Evolutionary conservation across 35 echinoderm and acorn worm species (phyloP), one percentile per base, ranked within the genome.

Genomic region (Apostichopus californicus): DNA sequence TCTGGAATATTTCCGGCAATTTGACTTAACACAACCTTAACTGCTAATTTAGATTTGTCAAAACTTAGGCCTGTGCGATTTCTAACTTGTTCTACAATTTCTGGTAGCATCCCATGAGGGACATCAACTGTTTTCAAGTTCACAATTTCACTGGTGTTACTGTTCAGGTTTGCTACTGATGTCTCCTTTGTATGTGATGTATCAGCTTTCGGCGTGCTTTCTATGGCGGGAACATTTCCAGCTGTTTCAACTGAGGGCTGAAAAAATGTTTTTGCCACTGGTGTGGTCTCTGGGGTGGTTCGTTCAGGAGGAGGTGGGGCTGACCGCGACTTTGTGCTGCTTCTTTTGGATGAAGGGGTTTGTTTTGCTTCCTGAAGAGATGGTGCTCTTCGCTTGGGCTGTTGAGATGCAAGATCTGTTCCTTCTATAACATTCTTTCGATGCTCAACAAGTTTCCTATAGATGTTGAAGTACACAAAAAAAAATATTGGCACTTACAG

Each of bases 401-500:
- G 94, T 73, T 18, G 26, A 73, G 59, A 18, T 54, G 80, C 57
- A 52, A 84, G 52, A 55, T 73, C 79, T 5, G 21, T 77, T 57
- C 78, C 90, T 18, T 92, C 54, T 52, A 99, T 17, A 55, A 95
- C 92, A 13, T 73, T 82, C 34, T 93, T 79, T 54, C 97, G 87
- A 78, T 99, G 97, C 87, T 99, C 93, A 20, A 99, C 55, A n/a
- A 99, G 93, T 78, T 99, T 99, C 46, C 97, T 99, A 53, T 21
- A 80, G 28, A 86, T 18, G 18, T 46, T 11, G 6, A 25, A 81
- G 78, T 21, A 79, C 22, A 4, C 34, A 14, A 54, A 15, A 54
- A 15, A 61, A 61, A 12, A 61, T 9, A 11, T 61, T 61, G 58
- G 7, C 58, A 61, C 58, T 61, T 46, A 46, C 34, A 46, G 34